These are phyloP conservation scores for Eremophila alpestris DNA, from an alignment of 2,797 vertebrate species.

Conservation along the genomic window DNA sequence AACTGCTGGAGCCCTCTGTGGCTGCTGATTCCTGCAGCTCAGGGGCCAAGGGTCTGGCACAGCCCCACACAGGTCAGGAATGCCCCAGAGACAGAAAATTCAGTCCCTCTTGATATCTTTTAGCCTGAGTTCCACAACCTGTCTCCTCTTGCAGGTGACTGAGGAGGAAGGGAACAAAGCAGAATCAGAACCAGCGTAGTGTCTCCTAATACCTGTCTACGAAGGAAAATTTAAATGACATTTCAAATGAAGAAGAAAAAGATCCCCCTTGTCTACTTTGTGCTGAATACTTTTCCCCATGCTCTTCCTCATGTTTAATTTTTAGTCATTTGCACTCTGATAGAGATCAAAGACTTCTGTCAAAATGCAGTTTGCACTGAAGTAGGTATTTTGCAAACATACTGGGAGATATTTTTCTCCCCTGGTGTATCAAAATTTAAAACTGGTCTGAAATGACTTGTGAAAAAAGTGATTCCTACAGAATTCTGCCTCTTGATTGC, in stretches of 20 bases:
- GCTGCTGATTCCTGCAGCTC: not conserved
- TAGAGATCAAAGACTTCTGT: slow-evolving; percentile 60
- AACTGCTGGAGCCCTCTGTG: not conserved
- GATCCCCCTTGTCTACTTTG: not conserved
- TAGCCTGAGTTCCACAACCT: not conserved
- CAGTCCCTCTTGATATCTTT: not conserved
- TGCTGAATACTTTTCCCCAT: not conserved
- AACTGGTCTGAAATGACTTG: not conserved
- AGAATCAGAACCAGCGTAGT: not conserved
- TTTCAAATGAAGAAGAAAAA: slow-evolving; percentile 24
- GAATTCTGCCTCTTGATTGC: not conserved
- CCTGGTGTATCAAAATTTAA: not conserved
- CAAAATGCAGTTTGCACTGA: slow-evolving; percentile 5
- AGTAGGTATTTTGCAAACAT: slow-evolving; percentile 44
- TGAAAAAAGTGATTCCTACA: not conserved
- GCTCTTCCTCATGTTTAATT: slow-evolving; percentile 54
- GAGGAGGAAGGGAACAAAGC: not conserved
- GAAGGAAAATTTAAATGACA: slow-evolving; percentile 1
- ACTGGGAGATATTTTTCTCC: slow-evolving; percentile 17
- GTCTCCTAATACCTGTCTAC: not conserved
- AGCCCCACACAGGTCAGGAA: not conserved
- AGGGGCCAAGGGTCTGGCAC: not conserved
- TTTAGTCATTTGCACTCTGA: slow-evolving; percentile 56
- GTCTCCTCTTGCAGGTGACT: not conserved
- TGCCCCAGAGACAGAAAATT: not conserved